phyloP scores from a whole-genome alignment of 1,140 invertebrate species.

The Pseudoatta argentina region DNA sequence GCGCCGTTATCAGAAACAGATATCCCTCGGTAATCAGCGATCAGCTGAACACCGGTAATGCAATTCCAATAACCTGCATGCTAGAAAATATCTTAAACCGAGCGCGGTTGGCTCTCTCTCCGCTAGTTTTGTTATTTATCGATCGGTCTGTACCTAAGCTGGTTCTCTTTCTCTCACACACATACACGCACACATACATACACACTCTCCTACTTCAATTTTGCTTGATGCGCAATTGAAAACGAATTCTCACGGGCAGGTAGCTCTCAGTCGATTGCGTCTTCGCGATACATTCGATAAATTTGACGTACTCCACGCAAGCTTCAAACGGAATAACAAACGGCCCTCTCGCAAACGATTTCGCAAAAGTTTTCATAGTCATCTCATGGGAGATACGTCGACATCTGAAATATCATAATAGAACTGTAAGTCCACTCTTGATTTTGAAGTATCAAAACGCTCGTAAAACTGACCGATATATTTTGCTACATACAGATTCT shows the following conservation, averaged over 20 bases:
- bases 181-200: too few species aligned
- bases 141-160: conserved; percentile 21
- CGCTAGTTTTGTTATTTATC: conserved; percentile 55
- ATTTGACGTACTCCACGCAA: conserved; percentile 16
- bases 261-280: conserved; percentile 13
- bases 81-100: conserved; percentile 69
- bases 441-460: conserved; percentile 30
- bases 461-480: conserved; percentile 35
- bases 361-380: conserved; percentile 60
- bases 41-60: conserved; percentile 70
- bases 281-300: conserved; percentile 45
- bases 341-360: conserved; percentile 34
- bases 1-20: conserved; percentile 70
- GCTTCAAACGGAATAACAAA: conserved; percentile 28
- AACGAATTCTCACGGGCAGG: conserved; percentile 50
- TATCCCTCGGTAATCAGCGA: conserved; percentile 72
- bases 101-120: conserved; percentile 22
- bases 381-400: conserved; percentile 9
- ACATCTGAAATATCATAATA: conserved; percentile 20
- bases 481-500: neutral
- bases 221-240: conserved; percentile 35
- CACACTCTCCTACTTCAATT: neutral
- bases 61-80: conserved; percentile 73
- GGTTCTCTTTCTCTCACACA: neutral
- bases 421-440: conserved; percentile 18